Evolutionary conservation across 2,113 vertebrate species (phyloP).

Genomic region (Amblyornis subalaris): DNA sequence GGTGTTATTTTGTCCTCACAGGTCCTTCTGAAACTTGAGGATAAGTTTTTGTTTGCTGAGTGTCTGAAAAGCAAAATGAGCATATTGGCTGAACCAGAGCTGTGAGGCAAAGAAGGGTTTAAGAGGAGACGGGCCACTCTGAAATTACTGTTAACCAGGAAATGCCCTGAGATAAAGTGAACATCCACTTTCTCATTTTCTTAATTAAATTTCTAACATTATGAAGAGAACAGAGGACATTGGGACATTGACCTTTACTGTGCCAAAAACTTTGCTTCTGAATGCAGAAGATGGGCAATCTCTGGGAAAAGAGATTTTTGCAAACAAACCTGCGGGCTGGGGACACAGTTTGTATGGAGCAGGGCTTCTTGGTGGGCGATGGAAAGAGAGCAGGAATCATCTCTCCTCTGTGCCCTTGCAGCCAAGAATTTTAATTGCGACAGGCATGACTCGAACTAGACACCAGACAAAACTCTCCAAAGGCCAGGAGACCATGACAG

Average conservation of each 20-base stretch:
- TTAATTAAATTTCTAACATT: background rate
- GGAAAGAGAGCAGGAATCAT: background rate
- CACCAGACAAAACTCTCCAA: conserved; percentile 6
- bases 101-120: background rate
- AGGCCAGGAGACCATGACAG: background rate
- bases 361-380: fast-evolving
- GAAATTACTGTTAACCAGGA: background rate
- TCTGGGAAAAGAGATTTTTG: background rate
- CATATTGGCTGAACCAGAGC: background rate
- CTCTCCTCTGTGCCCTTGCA: background rate
- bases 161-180: background rate
- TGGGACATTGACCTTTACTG: no score
- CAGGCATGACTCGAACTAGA: conserved; percentile 24
- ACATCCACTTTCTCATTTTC: background rate
- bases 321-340: background rate
- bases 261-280: background rate
- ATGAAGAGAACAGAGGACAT: background rate
- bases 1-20: background rate
- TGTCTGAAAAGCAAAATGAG: background rate
- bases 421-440: background rate
- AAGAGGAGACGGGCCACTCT: background rate
- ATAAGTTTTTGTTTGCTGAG: background rate
- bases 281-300: background rate
- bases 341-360: background rate
- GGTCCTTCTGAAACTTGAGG: background rate